These are phyloP conservation scores for Cotesia chilonis DNA, from an alignment of 1,140 invertebrate species.

Conservation along the genomic window DNA sequence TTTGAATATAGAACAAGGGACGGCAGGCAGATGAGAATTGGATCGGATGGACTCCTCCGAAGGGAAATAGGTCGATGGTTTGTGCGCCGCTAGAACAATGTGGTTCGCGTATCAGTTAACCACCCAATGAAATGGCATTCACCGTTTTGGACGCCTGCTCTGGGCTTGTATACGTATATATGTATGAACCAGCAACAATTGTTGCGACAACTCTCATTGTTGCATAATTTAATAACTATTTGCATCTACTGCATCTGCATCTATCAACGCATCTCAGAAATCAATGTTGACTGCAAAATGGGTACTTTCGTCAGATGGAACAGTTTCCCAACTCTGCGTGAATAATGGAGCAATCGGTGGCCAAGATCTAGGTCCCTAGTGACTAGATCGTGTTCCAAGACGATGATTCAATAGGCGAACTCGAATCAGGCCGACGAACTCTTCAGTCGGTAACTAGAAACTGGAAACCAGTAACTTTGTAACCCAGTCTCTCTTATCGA, in stretches of 20 bases:
- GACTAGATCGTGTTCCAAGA: too few species aligned
- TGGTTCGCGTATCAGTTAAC: constrained; percentile 14
- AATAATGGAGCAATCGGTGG: too few species aligned
- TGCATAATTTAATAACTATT: too few species aligned
- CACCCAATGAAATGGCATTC: background rate
- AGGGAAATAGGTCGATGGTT: constrained; percentile 27
- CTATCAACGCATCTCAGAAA: too few species aligned
- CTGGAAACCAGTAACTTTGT: background rate
- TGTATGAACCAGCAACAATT: background rate
- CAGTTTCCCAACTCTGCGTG: too few species aligned
- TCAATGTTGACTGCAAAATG: too few species aligned
- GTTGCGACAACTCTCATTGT: too few species aligned
- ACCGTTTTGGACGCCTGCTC: background rate
- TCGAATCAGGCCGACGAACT: background rate
- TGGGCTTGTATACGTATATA: background rate
- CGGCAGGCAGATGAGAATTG: too few species aligned
- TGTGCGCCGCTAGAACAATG: constrained; percentile 19
- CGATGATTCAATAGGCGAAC: too few species aligned
- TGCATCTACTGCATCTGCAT: too few species aligned
- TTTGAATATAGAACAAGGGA: background rate
- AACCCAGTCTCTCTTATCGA: constrained; percentile 24
- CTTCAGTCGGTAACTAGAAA: constrained; percentile 1
- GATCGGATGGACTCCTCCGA: background rate
- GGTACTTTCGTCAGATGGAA: too few species aligned
- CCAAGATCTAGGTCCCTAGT: too few species aligned